Conservation (phyloP, 2,888 invertebrate genomes). For the Conops quadrifasciatus region DNA sequence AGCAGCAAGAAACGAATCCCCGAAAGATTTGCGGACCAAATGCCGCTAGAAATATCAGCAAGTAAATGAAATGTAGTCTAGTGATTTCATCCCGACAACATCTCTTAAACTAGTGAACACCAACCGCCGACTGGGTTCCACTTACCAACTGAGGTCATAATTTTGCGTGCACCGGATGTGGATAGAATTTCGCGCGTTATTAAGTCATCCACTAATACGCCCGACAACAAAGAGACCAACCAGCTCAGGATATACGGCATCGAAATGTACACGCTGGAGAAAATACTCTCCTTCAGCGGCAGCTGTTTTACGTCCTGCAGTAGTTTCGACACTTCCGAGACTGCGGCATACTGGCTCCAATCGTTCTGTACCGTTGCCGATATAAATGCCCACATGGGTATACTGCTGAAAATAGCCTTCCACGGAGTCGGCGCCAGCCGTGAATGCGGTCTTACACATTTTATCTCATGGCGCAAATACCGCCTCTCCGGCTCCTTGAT, state of each 20-base stretch:
- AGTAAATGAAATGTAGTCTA: neutral
- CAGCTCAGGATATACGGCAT: conserved; percentile 70
- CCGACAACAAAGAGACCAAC: conserved; percentile 68
- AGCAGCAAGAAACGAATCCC: conserved; percentile 72
- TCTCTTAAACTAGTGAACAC: too few relatives aligned
- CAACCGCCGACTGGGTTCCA: neutral
- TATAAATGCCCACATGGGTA: conserved; percentile 76
- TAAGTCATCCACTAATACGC: conserved; percentile 73
- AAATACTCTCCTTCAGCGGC: conserved; percentile 66
- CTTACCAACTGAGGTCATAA: conserved; percentile 74
- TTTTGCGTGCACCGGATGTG: conserved; percentile 45
- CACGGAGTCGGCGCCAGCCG: conserved; percentile 72
- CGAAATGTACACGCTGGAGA: conserved; percentile 67
- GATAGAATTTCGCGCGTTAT: conserved; percentile 69
- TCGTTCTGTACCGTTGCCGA: conserved; percentile 73
- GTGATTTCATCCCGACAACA: neutral
- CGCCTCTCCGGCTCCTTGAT: conserved; percentile 73
- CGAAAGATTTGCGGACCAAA: conserved; percentile 72
- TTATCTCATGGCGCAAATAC: conserved; percentile 71
- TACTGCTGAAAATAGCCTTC: conserved; percentile 73
- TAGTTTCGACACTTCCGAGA: conserved; percentile 69
- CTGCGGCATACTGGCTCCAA: conserved; percentile 70
- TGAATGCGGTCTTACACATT: conserved; percentile 70
- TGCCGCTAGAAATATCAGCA: conserved; percentile 67
- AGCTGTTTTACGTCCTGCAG: conserved; percentile 68